A percentile compares a stretch with the other conserved stretches of the same genome.
Evolutionary conservation across 2,888 invertebrate genomes (phyloP).

Genomic region (Choreutis nemorana): DNA sequence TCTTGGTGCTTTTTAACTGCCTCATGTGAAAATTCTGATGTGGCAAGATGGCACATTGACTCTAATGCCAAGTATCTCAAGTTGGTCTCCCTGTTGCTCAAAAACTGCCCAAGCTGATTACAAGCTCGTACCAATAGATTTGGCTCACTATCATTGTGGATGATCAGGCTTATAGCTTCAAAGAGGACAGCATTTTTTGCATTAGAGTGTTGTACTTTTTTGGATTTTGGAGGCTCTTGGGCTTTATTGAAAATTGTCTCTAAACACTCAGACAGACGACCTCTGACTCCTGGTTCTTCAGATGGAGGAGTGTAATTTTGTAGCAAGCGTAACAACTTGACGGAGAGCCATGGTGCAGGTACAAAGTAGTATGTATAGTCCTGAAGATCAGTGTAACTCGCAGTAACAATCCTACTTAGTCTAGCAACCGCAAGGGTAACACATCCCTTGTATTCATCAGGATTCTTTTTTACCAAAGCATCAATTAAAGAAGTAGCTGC

Average conservation of each 20-base stretch:
- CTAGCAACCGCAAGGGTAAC: conserved; percentile 97
- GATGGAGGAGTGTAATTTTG: conserved; percentile 99
- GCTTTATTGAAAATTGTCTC: conserved; percentile 99
- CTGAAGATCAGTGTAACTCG: conserved; percentile 98
- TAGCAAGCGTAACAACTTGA: conserved; percentile 92
- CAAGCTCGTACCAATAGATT: conserved; percentile 97
- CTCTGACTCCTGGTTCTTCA: conserved; percentile 93
- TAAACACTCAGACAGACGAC: conserved; percentile 95
- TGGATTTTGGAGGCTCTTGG: conserved; percentile 99
- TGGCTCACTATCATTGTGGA: conserved; percentile 98
- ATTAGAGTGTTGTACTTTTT: conserved; percentile 99
- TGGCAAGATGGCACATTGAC: conserved; percentile 99
- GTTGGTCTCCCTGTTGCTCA: conserved; percentile 97
- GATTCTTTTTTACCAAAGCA: conserved; percentile 97
- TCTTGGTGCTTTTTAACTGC: conserved; percentile 99
- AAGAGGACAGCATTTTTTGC: conserved; percentile 99
- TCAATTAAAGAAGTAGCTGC: conserved; percentile 98
- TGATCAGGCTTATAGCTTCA: conserved; percentile 99
- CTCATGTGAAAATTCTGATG: conserved; percentile 99
- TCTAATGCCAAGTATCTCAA: conserved; percentile 97
- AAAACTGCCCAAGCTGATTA: conserved; percentile 98
- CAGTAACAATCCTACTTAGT: conserved; percentile 96
- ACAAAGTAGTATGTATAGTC: conserved; percentile 99
- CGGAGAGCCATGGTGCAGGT: conserved; percentile 99
- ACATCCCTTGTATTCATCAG: conserved; percentile 99